Base-by-base conservation (phyloP, 2,113 vertebrate species). In the Pachyramphus minor region DNA sequence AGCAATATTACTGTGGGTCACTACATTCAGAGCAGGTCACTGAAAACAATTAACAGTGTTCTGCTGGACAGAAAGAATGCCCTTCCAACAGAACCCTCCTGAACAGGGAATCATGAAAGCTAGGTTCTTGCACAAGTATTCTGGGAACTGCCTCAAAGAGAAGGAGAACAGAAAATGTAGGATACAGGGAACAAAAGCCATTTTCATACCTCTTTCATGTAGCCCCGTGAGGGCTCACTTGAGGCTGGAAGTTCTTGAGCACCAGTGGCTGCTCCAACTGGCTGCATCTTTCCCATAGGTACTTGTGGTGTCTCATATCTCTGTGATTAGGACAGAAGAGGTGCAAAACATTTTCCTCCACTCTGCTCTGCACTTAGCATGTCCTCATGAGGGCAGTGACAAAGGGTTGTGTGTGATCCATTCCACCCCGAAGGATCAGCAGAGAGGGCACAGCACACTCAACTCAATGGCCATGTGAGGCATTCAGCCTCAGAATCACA, bases 331-430 rank as follows among this genome's bases (percentile, higher is more conserved):
- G 11, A 49, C 18, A 71, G n/a, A 33, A 22, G 78, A 59, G 35
- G 27, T 69, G 44, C 27, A 62, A 42, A 18, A 0, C 12, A 6
- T n/a, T 69, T 59, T 28, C 53, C 25, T 77, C 68, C 45, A 0
- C 8, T 9, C 56, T 66, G 11, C 35, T 80, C 52, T 37, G 42
- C 15, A 23, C 22, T 64, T 33, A 7, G 27, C 12, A 17, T 31
- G 35, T 14, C 33, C 68, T 52, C 12, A 15, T 0, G 0, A 50
- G 53, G 47, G 30, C 21, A 47, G 50, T 27, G 80, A 25, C 58
- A 41, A 59, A 50, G 23, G 14, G 13, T 7, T 50, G 37, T 3
- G 0, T 1, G 9, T 0, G 0, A 17, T 8, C n/a, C 5, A 1
- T 23, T 79, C 60, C 50, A 53, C 33, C 33, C 22, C 2, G 5